Percentiles rank a stretch among this genome's conserved stretches.
phyloP scores from a whole-genome alignment of 1,140 invertebrate species.

The Galendromus occidentalis region DNA sequence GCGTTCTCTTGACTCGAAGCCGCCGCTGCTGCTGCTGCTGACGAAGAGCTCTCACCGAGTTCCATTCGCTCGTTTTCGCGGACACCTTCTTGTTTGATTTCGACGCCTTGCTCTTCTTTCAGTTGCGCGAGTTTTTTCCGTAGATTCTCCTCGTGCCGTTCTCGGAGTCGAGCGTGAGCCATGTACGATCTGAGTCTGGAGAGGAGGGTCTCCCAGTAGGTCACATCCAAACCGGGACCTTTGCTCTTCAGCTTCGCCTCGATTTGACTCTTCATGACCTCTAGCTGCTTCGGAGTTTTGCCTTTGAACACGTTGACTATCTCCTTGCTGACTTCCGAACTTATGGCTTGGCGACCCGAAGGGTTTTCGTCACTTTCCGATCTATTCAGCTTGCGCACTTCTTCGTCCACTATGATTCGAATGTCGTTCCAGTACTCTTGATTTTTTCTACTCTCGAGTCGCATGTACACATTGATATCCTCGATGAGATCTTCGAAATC shows the following conservation, averaged over 20 bases:
- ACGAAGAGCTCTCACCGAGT: slow-evolving; percentile 17
- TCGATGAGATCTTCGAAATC: slow-evolving; percentile 94
- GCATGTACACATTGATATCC: slow-evolving; percentile 63
- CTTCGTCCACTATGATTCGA: slow-evolving; percentile 83
- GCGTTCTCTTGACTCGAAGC: slow-evolving; percentile 21
- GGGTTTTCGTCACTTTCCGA: slow-evolving; percentile 25
- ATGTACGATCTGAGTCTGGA: slow-evolving; percentile 87
- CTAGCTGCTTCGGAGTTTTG: slow-evolving; percentile 67
- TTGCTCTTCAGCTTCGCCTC: slow-evolving; percentile 63
- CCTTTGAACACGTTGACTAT: slow-evolving; percentile 77
- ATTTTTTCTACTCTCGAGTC: slow-evolving; percentile 46
- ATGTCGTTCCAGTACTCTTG: slow-evolving; percentile 92
- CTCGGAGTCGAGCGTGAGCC: slow-evolving; percentile 69
- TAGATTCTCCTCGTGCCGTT: slow-evolving; percentile 79
- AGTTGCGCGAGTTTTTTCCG: slow-evolving; percentile 66
- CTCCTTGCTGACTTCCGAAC: slow-evolving; percentile 72
- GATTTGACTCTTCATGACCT: slow-evolving; percentile 46
- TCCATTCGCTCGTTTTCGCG: slow-evolving; percentile 23
- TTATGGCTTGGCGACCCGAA: slow-evolving; percentile 70
- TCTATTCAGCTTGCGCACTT: slow-evolving; percentile 66
- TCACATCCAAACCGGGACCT: slow-evolving; percentile 77
- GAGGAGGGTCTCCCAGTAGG: slow-evolving; percentile 84
- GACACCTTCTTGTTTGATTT: slow-evolving; percentile 10
- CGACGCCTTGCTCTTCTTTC: slow-evolving; percentile 43
- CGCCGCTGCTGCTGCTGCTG: slow-evolving; percentile 25